Evolutionary conservation across 2,113 vertebrate species (phyloP), one percentile per base, ranked within the genome.

Genomic region (Lipophrys pholis): DNA sequence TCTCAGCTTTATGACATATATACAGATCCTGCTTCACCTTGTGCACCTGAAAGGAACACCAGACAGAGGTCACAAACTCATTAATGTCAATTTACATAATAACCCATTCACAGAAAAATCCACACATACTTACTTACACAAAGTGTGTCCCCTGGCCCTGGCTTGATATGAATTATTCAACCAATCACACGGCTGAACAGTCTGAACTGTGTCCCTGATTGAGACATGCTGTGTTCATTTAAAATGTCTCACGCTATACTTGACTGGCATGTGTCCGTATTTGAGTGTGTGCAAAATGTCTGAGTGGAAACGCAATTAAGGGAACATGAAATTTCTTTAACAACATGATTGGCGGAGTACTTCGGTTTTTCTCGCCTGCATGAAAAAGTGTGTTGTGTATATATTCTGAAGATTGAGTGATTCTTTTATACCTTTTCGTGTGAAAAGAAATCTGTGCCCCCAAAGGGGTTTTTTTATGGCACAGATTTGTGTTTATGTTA

Each of bases 101-200:
- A 81, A 72, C 46, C 59, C 68, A 12, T 77, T 78, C 77, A 51
- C 48, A 89, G 48, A 40, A 55, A 66, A 42, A 63, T 57, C 4
- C 39, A 41, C 69, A 52, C 54, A 40, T 48, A 52, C 80, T 63
- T 63, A 63, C 68, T 49, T 50, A 83, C 51, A 71, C 70, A 66
- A 69, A 62, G 35, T 12, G 40, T 57, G 57, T 73, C 62, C 64
- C 71, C 58, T 50, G 52, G 59, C 69, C 81, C 54, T 39, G 21
- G 75, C 50, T 46, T 67, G 45, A 8, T 57, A 91, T 92, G 84
- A 93, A 93, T 90, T 76, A 92, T 91, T 92, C 82, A 91, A 61
- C 86, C 89, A 91, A 91, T 93, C 87, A 89, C 84, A 82, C 74
- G 80, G 84, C 84, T 90, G 84, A 89, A 73, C 87, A 87, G 80